Base-by-base conservation (phyloP, 1,140 invertebrate species). In the Lepidurus couesii region DNA sequence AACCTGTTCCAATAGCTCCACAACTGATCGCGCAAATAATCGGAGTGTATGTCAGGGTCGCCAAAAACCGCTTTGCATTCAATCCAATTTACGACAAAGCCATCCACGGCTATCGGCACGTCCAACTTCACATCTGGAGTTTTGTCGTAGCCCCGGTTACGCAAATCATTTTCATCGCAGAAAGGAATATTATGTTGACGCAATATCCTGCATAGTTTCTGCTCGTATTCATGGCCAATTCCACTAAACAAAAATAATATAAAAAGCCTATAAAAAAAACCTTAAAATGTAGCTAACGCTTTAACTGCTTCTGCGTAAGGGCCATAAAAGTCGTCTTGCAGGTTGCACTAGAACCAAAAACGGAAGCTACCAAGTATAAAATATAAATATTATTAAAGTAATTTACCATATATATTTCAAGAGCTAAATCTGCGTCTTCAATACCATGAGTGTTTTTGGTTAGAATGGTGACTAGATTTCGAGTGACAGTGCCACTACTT, bases 1-100 rank as follows among this genome's bases (percentile, higher is more conserved):
- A 80, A 91, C 91, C 93, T 89, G 86, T 97, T 98, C 91, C 92
- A 95, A 84, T 98, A 98, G 83, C 93, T 94, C 80, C 90, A 88
- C 81, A 93, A 91, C 84, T 98, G 96, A 83, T 95, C 91, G 83
- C 91, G 92, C 34, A 95, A 87, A 85, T 97, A 96, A n/a, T 88
- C 89, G 73, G 90, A 88, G 86, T 98, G 95, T 78, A 90, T 90
- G 80, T 91, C 89, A 79, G 90, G 87, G 86, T 95, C 93, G 5
- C 94, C 96, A 88, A 98, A 98, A 45, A 93, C 89, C 10, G 95
- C 96, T 87, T 98, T 98, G 80, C 95, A 97, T 86, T 98, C 96
- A 80, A 98, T 95, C 96, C 96, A 98, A 85, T 97, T 96, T 0
- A 98, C 89, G 26, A 97, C 89, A 83, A 91, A 89, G 7, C 92